Evolutionary conservation across 2,113 vertebrate genomes (phyloP).

Genomic region (Corythornis madagascariensis): DNA sequence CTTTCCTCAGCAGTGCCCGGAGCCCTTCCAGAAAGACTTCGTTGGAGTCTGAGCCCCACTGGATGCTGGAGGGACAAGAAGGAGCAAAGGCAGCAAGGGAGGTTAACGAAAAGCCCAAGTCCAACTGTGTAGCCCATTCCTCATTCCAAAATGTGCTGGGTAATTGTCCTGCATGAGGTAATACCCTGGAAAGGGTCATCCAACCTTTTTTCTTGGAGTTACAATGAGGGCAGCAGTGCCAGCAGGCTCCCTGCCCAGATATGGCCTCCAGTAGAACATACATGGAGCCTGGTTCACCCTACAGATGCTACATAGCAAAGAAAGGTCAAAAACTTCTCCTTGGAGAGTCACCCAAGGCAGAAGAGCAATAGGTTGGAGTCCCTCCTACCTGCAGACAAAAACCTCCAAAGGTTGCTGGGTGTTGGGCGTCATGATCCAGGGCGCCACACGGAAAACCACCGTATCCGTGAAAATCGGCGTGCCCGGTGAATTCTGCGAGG

Average conservation of each 20-base stretch:
- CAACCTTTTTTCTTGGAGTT: neutral
- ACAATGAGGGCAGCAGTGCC: neutral
- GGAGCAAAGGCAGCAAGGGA: rapidly evolving
- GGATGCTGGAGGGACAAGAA: slow-evolving; percentile 61
- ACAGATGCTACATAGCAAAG: rapidly evolving
- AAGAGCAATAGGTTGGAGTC: rapidly evolving
- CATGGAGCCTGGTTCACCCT: neutral
- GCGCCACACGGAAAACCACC: slow-evolving; percentile 85
- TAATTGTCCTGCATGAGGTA: neutral
- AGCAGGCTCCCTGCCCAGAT: neutral
- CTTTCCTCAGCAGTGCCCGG: slow-evolving; percentile 62
- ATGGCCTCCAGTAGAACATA: neutral
- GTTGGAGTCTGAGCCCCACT: slow-evolving; percentile 63
- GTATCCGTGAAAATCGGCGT: slow-evolving; percentile 88
- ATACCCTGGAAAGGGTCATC: neutral
- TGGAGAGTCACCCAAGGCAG: neutral
- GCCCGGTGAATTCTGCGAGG: slow-evolving; percentile 71
- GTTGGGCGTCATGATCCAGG: slow-evolving; percentile 98
- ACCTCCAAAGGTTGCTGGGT: slow-evolving; percentile 86
- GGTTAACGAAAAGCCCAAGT: rapidly evolving
- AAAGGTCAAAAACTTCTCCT: neutral
- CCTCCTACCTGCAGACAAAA: slow-evolving; percentile 84
- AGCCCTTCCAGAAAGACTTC: slow-evolving; percentile 80
- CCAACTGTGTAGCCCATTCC: rapidly evolving
- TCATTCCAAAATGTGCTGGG: neutral